Percentiles rank a stretch among this genome's conserved stretches.
These are phyloP conservation scores for Nowickia ferox DNA, from an alignment of 2,888 invertebrate genomes.

Conservation along the genomic window DNA sequence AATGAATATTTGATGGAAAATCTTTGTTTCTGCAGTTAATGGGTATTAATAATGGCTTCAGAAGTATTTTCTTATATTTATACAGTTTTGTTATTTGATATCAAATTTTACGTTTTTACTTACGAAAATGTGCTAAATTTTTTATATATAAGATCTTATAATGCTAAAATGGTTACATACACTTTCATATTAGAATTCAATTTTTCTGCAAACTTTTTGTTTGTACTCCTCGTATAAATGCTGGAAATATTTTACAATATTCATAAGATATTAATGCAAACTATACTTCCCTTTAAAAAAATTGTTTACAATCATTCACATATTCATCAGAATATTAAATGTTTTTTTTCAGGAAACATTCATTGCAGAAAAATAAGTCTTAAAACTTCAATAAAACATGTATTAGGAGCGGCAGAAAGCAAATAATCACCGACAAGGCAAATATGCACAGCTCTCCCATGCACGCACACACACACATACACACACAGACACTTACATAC, in stretches of 20 bases:
- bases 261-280: not conserved
- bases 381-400: slow-evolving; percentile 9
- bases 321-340: not conserved
- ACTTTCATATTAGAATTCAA: too few relatives aligned
- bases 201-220: not conserved
- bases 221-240: not conserved
- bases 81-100: too few relatives aligned
- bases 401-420: slow-evolving; percentile 27
- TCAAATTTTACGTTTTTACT: too few relatives aligned
- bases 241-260: not conserved
- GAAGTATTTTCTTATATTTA: too few relatives aligned
- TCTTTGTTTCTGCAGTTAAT: too few relatives aligned
- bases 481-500: not conserved
- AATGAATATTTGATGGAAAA: too few relatives aligned
- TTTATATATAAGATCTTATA: too few relatives aligned
- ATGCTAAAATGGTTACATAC: too few relatives aligned
- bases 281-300: not conserved
- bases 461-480: not conserved
- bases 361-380: slow-evolving; percentile 1
- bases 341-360: slow-evolving; percentile 25
- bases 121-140: too few relatives aligned
- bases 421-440: slow-evolving; percentile 41
- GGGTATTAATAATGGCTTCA: too few relatives aligned
- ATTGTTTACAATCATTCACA: not conserved
- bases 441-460: slow-evolving; percentile 7